Evolutionary conservation across 2,113 vertebrate genomes (phyloP).

Genomic region (Podocnemis expansa): DNA sequence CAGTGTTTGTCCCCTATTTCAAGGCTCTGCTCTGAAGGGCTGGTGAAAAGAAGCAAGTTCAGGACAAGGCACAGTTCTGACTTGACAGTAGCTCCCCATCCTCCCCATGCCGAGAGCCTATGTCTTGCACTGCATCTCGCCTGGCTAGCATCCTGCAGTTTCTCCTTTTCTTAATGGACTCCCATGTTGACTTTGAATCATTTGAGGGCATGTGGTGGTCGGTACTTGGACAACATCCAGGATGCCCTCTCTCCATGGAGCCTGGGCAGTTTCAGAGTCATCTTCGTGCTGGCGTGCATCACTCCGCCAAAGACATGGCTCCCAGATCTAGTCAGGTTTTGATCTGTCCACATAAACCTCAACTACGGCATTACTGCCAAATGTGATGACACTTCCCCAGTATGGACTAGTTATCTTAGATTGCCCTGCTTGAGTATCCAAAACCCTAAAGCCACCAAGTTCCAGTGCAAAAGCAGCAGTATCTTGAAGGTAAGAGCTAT

Average conservation of each 20-base stretch:
- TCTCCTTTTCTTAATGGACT: background rate
- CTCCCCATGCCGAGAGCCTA: background rate
- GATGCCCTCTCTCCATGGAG: background rate
- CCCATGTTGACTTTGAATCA: background rate
- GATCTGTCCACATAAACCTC: background rate
- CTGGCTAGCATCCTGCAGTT: fast-evolving
- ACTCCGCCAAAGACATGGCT: background rate
- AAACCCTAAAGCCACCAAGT: background rate
- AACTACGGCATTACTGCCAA: background rate
- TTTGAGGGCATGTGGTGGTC: fast-evolving
- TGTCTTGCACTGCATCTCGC: background rate
- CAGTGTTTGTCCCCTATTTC: background rate
- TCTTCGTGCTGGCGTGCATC: background rate
- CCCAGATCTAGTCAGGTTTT: background rate
- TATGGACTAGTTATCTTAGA: background rate
- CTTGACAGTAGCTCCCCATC: background rate
- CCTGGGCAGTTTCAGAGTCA: too few relatives aligned
- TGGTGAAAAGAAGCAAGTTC: background rate
- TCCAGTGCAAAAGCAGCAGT: background rate
- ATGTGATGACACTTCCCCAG: background rate
- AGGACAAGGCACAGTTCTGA: background rate
- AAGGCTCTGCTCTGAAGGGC: background rate
- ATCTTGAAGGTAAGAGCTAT: background rate
- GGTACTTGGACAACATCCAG: fast-evolving
- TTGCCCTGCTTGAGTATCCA: background rate